A percentile compares a stretch with the other conserved stretches of the same genome.
phyloP scores from a whole-genome alignment of 2,113 vertebrate species.

The Pangasianodon gigas region DNA sequence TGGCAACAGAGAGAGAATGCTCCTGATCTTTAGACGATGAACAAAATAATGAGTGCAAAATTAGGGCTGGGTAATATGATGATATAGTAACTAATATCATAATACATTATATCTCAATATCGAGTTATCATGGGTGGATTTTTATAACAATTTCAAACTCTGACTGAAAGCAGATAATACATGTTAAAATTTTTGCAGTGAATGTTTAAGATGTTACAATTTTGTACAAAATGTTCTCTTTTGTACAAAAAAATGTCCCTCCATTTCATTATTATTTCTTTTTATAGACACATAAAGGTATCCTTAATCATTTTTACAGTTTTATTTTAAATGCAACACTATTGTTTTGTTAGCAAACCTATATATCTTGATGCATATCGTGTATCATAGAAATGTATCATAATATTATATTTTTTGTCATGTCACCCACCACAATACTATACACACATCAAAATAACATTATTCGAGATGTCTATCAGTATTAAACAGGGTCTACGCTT shows the following conservation, averaged over 20 bases:
- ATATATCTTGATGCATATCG: not conserved
- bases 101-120: not conserved
- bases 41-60: not conserved
- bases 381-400: not conserved
- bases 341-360: not conserved
- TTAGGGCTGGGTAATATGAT: not conserved
- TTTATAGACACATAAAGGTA: no score
- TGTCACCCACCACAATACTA: not conserved
- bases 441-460: not conserved
- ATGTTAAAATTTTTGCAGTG: not conserved
- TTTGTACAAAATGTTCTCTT: not conserved
- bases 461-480: not conserved
- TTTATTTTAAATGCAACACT: not conserved
- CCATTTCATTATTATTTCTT: not conserved
- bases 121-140: not conserved
- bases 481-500: not conserved
- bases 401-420: not conserved
- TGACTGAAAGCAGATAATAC: not conserved
- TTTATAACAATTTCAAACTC: not conserved
- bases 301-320: not conserved
- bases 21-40: not conserved
- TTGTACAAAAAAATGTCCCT: not conserved
- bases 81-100: not conserved
- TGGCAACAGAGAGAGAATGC: conserved; percentile 1
- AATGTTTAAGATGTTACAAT: not conserved